phyloP scores from a whole-genome alignment of 2,113 vertebrate species.

The Psittacula cyanocephala region DNA sequence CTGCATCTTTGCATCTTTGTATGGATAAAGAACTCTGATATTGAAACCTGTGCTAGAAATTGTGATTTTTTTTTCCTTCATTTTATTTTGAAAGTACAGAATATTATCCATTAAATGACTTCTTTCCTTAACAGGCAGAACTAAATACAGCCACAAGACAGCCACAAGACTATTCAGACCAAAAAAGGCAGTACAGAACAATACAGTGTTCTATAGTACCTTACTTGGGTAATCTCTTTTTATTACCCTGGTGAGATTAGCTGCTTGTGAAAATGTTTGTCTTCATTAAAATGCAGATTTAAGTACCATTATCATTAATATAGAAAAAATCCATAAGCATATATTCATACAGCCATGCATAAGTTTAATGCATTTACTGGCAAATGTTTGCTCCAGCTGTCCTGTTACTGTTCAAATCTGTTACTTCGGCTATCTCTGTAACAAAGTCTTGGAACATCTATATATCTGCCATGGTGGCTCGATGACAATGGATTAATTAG shows the following conservation, averaged over 20 bases:
- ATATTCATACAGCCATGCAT: neutral
- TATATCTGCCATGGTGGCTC: neutral
- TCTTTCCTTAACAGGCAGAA: neutral
- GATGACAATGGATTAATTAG: neutral
- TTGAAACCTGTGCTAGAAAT: neutral
- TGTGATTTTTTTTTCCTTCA: accelerated
- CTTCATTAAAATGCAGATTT: neutral
- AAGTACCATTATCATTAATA: neutral
- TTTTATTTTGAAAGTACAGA: neutral
- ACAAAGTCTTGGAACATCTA: neutral
- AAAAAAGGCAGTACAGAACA: neutral
- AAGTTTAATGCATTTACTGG: neutral
- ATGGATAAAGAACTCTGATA: neutral
- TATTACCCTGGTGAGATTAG: neutral
- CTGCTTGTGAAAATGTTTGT: neutral
- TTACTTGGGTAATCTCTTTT: neutral
- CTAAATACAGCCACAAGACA: neutral
- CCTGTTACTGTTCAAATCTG: neutral
- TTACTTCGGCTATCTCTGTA: neutral
- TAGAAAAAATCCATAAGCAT: neutral
- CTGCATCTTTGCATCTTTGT: neutral
- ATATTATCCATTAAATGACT: neutral
- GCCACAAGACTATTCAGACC: neutral
- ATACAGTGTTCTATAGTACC: neutral
- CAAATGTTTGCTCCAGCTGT: neutral